Evolutionary conservation across 2,888 invertebrate genomes (phyloP), one percentile per base, ranked within the genome.

Genomic region (Amblyjoppa fuscipennis): DNA sequence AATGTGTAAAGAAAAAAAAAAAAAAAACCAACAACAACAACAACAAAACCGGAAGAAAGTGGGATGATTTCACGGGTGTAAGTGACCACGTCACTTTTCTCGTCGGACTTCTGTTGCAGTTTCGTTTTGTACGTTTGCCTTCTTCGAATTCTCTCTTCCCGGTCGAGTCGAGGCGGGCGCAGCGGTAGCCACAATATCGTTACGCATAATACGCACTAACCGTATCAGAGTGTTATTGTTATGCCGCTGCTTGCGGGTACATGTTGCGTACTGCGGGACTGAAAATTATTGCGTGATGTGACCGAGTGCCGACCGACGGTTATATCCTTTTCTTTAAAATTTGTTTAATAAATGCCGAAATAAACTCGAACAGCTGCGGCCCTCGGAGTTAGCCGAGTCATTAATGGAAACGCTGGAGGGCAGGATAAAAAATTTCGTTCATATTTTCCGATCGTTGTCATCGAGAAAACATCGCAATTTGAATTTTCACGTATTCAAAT

Each of bases 111-210:
- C 68, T 68, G 81, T 70, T 70, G 45, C 59, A 34, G 53, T 76
- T 20, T 31, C 20, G 69, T 56, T 76, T 70, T 68, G 69, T 59
- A 56, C 45, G 31, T 28, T 25, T 59, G 59, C 70, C 76, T 81
- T 75, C 82, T 82, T 59, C 20, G 83, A 85, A 83, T 69, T 59
- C 59, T 86, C 68, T 71, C 68, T 71, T 56, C 75, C 53, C 71
- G 75, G 75, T 61, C 45, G 75, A 56, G 53, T 56, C 38, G 66
- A 76, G 13, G 13, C 76, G 34, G 79, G 64, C 20, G 31, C 69
- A 71, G 81, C 83, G 70, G 68, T 77, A 70, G 86, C 78, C 83
- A 83, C 83, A 83, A 83, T 75, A 85, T 82, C 56, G 70, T 71
- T 64, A 70, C 69, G 73, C 38, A 83, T 79, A 77, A 68, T 53